phyloP scores from a whole-genome alignment of 37 sponge, comb jelly and placozoan species.

The Crambe crambe region DNA sequence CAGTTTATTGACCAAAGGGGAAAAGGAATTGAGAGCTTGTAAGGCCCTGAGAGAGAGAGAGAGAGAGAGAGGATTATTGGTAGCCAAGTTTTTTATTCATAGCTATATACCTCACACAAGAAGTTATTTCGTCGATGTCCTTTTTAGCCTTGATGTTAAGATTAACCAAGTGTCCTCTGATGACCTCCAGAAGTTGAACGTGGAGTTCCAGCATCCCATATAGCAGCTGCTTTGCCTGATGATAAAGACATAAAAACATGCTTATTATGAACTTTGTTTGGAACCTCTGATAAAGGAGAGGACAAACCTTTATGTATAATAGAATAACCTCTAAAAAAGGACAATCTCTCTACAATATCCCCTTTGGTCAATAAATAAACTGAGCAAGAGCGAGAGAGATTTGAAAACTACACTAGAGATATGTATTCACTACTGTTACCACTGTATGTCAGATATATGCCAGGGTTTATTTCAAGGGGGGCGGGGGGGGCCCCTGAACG shows the following conservation, averaged over 20 bases:
- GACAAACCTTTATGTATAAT: background rate
- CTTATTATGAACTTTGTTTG: background rate
- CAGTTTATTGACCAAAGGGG: background rate
- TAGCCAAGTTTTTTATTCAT: background rate
- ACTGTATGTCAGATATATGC: too few relatives aligned
- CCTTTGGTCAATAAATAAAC: background rate
- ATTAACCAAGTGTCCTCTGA: background rate
- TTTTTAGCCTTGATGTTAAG: background rate
- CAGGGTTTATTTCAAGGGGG: too few relatives aligned
- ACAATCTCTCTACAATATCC: background rate
- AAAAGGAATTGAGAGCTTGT: background rate
- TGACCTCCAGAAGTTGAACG: background rate
- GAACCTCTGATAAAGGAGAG: too few relatives aligned
- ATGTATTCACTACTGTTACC: background rate
- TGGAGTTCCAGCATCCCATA: background rate
- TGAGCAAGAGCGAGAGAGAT: background rate
- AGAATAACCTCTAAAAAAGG: background rate
- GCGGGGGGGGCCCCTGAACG: too few relatives aligned
- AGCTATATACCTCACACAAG: background rate
- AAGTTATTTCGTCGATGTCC: background rate
- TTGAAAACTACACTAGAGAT: conserved; percentile 9
- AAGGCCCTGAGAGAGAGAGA: background rate
- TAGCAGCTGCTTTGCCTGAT: conserved; percentile 16
- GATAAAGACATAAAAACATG: background rate
- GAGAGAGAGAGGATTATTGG: too few relatives aligned